These are phyloP conservation scores for Camponotus floridanus DNA, from an alignment of 1,140 invertebrate species.

Conservation along the genomic window DNA sequence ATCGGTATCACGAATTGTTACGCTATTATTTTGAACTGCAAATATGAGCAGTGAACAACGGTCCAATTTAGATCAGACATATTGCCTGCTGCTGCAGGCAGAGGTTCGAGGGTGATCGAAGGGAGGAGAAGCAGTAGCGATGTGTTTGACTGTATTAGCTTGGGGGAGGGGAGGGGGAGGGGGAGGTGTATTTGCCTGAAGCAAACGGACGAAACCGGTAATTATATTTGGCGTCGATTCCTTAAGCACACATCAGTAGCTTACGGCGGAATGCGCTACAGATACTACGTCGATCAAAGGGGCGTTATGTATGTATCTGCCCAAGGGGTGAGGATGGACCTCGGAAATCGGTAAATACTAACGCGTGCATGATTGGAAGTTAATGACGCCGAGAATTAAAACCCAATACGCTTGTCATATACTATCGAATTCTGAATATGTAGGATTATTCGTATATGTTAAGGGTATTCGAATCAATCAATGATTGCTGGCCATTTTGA, in stretches of 20 bases:
- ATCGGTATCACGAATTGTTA: constrained; percentile 20
- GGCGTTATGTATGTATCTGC: constrained; percentile 71
- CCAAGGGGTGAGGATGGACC: constrained; percentile 44
- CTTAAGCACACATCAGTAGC: constrained; percentile 77
- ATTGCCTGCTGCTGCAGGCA: constrained; percentile 42
- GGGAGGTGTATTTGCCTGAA: constrained; percentile 75
- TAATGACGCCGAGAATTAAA: constrained; percentile 60
- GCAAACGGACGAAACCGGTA: constrained; percentile 83
- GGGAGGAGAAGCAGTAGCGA: background rate
- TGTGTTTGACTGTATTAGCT: constrained; percentile 80
- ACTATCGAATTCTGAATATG: background rate
- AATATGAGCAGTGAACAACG: constrained; percentile 47
- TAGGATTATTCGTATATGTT: background rate
- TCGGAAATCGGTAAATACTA: constrained; percentile 5
- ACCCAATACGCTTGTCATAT: background rate
- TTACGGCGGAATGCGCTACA: constrained; percentile 68
- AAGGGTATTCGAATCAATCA: background rate
- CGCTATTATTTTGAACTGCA: constrained; percentile 47
- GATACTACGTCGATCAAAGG: constrained; percentile 75
- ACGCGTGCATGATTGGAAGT: constrained; percentile 49
- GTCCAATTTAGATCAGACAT: constrained; percentile 48
- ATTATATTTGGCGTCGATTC: constrained; percentile 84
- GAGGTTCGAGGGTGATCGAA: constrained; percentile 25
- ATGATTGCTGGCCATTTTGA: background rate
- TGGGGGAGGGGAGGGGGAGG: background rate